These are phyloP conservation scores for Theonella swinhoei DNA, from an alignment of 37 sponge, comb jelly and placozoan genomes.

Conservation along the genomic window DNA sequence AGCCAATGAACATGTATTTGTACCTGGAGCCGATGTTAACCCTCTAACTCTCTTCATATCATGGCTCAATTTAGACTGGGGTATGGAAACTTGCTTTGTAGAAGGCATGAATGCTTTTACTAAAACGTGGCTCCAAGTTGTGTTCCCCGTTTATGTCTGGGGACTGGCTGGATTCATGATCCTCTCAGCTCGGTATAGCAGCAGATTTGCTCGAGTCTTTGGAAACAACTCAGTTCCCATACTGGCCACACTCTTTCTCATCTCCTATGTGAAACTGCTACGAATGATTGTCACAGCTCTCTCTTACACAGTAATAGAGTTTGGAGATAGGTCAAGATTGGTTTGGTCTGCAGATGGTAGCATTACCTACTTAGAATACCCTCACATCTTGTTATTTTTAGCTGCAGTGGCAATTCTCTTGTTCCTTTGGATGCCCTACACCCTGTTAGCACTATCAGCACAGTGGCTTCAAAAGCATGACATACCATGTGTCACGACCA, in stretches of 20 bases:
- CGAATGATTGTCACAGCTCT: neutral
- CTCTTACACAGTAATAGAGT: neutral
- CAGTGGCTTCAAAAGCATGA: constrained; percentile 11
- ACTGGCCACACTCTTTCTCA: constrained; percentile 22
- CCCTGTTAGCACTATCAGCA: neutral
- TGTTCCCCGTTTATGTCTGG: constrained; percentile 25
- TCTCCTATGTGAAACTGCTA: constrained; percentile 19
- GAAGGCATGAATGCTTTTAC: constrained; percentile 10
- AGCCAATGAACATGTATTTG: constrained; percentile 6
- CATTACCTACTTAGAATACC: neutral
- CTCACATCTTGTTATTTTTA: neutral
- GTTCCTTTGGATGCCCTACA: constrained; percentile 7
- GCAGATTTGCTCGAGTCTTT: neutral
- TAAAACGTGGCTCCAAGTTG: constrained; percentile 31
- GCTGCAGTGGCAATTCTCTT: neutral
- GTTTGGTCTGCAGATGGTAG: constrained; percentile 1
- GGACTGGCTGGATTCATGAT: neutral
- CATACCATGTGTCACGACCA: too few species aligned
- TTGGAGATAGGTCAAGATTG: too few species aligned
- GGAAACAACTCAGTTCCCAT: constrained; percentile 18
- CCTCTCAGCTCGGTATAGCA: neutral
- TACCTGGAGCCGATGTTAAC: too few species aligned
- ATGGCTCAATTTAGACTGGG: constrained; percentile 27
- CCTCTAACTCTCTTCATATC: too few species aligned
- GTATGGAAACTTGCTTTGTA: constrained; percentile 21